A percentile compares a stretch with the other conserved stretches of the same genome.
These are phyloP conservation scores for Phyllostomus hastatus DNA, from an alignment of 2,113 vertebrate species.

Conservation along the genomic window DNA sequence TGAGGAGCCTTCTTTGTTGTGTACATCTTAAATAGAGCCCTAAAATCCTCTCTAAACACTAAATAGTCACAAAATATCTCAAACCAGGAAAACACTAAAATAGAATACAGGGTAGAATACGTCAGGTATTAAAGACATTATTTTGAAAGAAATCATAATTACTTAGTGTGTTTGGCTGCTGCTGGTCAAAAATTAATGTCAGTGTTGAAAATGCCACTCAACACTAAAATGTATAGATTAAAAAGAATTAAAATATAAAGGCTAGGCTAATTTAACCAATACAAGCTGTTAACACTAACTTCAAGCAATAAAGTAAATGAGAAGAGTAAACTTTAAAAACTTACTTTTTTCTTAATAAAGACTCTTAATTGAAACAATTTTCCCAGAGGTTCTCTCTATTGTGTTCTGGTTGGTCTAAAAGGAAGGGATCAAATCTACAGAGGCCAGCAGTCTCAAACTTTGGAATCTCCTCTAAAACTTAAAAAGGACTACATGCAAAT, in stretches of 20 bases:
- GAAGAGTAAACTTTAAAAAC: conserved; percentile 8
- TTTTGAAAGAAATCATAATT: conserved; percentile 6
- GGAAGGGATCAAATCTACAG: neutral
- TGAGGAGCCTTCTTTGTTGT: neutral
- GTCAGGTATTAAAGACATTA: neutral
- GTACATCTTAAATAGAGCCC: neutral
- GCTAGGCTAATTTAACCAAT: neutral
- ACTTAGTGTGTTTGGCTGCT: neutral
- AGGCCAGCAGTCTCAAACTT: neutral
- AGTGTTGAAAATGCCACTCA: conserved; percentile 11
- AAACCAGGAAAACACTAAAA: neutral
- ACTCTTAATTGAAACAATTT: neutral
- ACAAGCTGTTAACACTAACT: neutral
- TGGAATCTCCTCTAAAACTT: neutral
- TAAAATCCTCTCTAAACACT: conserved; percentile 6
- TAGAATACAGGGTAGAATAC: neutral
- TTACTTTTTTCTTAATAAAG: neutral
- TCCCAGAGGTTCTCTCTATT: neutral
- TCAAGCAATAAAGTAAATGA: conserved; percentile 2
- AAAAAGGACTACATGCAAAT: neutral
- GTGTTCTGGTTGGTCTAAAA: neutral
- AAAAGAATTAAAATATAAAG: conserved; percentile 24
- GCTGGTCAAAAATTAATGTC: neutral
- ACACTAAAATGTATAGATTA: neutral
- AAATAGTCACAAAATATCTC: neutral